Percentiles rank a stretch among this genome's conserved stretches.
phyloP scores from a whole-genome alignment of 2,888 invertebrate species.

The Oligia latruncula region DNA sequence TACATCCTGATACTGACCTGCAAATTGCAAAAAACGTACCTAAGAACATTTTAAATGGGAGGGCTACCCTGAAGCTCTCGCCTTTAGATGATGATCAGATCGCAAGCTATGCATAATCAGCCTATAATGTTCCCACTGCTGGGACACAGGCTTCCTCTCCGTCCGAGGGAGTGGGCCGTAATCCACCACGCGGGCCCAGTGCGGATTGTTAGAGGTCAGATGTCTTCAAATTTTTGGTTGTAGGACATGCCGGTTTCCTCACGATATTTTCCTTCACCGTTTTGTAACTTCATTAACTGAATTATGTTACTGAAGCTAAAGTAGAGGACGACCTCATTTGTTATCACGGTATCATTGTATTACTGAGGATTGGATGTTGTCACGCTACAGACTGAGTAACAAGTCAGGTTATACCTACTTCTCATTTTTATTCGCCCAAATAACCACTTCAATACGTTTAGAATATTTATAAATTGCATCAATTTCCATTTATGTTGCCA shows the following conservation, averaged over 20 bases:
- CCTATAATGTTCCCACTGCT: too few species aligned
- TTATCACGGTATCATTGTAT: constrained; percentile 51
- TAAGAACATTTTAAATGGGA: too few species aligned
- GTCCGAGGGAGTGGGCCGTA: too few species aligned
- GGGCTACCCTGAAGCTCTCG: not conserved
- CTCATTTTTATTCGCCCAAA: not conserved
- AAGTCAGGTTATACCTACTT: not conserved
- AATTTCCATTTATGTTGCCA: not conserved
- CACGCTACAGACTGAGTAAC: constrained; percentile 26
- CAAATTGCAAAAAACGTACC: not conserved
- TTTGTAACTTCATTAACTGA: constrained; percentile 16
- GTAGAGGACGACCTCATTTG: constrained; percentile 55
- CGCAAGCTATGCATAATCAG: not conserved
- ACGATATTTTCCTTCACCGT: not conserved
- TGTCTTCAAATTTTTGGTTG: not conserved
- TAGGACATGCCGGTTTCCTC: not conserved
- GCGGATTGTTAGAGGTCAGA: not conserved
- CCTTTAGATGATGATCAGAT: not conserved
- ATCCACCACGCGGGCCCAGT: too few species aligned
- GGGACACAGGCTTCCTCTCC: too few species aligned
- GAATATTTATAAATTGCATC: not conserved
- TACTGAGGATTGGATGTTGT: constrained; percentile 20
- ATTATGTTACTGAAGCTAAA: constrained; percentile 30
- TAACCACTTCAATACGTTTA: not conserved
- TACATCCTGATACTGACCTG: not conserved